Evolutionary conservation across 2,113 vertebrate genomes (phyloP).

Genomic region (Nanorana parkeri): DNA sequence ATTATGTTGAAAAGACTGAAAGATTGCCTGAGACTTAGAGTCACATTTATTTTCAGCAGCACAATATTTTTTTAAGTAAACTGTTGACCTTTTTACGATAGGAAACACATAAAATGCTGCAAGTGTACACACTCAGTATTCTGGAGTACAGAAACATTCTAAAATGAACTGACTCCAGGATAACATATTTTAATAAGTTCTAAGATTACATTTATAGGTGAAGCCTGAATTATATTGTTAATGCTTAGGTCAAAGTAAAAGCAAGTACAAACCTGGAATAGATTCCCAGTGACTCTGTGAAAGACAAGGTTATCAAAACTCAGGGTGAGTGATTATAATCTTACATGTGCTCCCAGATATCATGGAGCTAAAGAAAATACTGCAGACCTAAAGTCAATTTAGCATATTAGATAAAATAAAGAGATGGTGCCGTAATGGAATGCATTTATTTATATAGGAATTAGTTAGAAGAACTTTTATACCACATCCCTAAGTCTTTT

Average conservation of each 20-base stretch:
- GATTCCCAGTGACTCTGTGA: constrained; percentile 37
- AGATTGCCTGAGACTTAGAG: too few species aligned
- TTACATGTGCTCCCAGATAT: constrained; percentile 42
- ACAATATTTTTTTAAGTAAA: too few species aligned
- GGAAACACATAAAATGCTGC: too few species aligned
- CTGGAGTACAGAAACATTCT: background rate
- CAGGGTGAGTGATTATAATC: constrained; percentile 39
- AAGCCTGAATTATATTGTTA: constrained; percentile 25
- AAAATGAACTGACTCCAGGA: constrained; percentile 39
- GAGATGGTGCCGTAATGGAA: constrained; percentile 42
- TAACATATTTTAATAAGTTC: constrained; percentile 22
- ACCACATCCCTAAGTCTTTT: background rate
- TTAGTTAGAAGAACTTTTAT: constrained; percentile 8
- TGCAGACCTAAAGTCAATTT: constrained; percentile 31
- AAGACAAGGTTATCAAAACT: constrained; percentile 54
- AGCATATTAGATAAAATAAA: constrained; percentile 39
- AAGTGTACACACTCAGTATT: too few species aligned
- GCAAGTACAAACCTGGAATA: constrained; percentile 33
- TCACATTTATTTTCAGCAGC: too few species aligned
- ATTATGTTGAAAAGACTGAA: too few species aligned
- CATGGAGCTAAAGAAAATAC: constrained; percentile 43
- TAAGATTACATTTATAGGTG: constrained; percentile 34
- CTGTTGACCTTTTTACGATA: too few species aligned
- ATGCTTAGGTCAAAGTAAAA: constrained; percentile 43
- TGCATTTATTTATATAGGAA: constrained; percentile 34